Conservation (phyloP, 2,797 vertebrate genomes). For the Simalia tracyae region DNA sequence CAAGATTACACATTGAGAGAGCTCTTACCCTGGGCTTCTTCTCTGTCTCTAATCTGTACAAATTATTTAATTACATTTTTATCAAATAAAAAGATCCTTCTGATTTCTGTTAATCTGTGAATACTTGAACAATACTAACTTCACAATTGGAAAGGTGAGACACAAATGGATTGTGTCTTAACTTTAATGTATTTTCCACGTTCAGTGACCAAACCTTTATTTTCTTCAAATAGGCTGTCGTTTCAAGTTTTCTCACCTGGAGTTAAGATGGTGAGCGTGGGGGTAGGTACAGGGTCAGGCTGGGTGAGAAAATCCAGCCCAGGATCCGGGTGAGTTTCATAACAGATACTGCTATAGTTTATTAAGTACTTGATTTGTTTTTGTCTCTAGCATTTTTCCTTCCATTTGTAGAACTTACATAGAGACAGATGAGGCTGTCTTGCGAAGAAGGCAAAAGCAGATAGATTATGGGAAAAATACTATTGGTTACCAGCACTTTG, state of each 20-base stretch:
- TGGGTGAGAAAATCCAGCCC: background rate
- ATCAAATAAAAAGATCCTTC: background rate
- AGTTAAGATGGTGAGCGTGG: slow-evolving; percentile 60
- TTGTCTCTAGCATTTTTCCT: background rate
- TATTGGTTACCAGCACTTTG: slow-evolving; percentile 82
- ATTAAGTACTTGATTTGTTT: background rate
- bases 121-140: background rate
- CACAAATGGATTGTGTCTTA: background rate
- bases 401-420: slow-evolving; percentile 71
- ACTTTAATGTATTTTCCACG: background rate
- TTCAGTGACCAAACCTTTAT: background rate
- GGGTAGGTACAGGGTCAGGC: slow-evolving; percentile 53
- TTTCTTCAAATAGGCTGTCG: background rate
- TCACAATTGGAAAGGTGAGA: background rate
- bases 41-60: background rate
- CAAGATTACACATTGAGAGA: background rate
- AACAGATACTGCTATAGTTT: background rate
- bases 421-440: slow-evolving; percentile 79
- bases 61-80: background rate
- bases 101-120: background rate
- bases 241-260: slow-evolving; percentile 13
- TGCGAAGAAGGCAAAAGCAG: slow-evolving; percentile 83
- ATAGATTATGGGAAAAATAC: slow-evolving; percentile 86
- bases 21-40: background rate
- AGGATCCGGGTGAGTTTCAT: slow-evolving; percentile 38